These are phyloP conservation scores for Drosophila athabasca DNA, from an alignment of 1,140 invertebrate species.

Conservation along the genomic window DNA sequence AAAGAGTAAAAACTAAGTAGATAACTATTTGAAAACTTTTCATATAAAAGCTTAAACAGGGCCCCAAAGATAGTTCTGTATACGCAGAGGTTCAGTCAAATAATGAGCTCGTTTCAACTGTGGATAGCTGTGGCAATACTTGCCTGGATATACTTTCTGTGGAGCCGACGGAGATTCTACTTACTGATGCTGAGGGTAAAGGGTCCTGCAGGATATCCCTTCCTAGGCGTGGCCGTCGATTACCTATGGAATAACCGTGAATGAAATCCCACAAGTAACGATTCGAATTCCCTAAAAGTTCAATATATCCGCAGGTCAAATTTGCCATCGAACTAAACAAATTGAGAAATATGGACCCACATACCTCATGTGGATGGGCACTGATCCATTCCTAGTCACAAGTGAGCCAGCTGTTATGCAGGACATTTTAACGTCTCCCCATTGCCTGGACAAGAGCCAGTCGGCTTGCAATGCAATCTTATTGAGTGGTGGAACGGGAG, in stretches of 20 bases:
- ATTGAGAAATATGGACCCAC: slow-evolving; percentile 46
- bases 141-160: slow-evolving; percentile 61
- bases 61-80: no score
- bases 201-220: slow-evolving; percentile 52
- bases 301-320: slow-evolving; percentile 3
- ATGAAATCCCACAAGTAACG: neutral
- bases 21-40: no score
- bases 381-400: slow-evolving; percentile 44
- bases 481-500: slow-evolving; percentile 36
- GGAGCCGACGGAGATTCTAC: slow-evolving; percentile 69
- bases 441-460: slow-evolving; percentile 41
- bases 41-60: no score
- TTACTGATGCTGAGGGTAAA: slow-evolving; percentile 48
- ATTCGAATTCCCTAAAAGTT: neutral
- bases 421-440: slow-evolving; percentile 52
- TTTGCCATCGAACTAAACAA: no score
- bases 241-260: slow-evolving; percentile 26
- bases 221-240: slow-evolving; percentile 42
- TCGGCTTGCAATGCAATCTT: slow-evolving; percentile 4
- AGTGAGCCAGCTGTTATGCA: slow-evolving; percentile 46
- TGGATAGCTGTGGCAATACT: slow-evolving; percentile 13
- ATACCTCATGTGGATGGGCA: slow-evolving; percentile 52
- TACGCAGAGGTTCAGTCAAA: no score
- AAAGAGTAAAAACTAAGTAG: no score
- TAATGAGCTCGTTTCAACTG: neutral